These are phyloP conservation scores for Python bivittatus DNA, from an alignment of 2,113 vertebrate species.

Conservation along the genomic window DNA sequence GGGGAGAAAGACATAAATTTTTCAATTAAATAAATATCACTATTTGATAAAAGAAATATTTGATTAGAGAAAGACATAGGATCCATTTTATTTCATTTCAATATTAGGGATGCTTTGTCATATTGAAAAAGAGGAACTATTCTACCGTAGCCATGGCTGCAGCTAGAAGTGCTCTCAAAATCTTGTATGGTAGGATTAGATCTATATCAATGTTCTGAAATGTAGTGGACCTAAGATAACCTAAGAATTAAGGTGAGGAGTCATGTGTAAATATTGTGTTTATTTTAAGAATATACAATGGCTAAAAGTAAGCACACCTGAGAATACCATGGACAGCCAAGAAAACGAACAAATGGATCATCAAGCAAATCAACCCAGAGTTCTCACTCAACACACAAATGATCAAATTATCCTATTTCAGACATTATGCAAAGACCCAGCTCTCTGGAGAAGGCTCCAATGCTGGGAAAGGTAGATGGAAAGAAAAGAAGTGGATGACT, in stretches of 20 bases:
- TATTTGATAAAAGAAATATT: neutral
- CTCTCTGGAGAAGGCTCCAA: neutral
- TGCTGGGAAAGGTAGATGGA: neutral
- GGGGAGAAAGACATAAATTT: accelerated
- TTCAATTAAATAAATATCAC: neutral
- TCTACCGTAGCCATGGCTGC: neutral
- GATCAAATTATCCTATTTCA: neutral
- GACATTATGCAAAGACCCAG: neutral
- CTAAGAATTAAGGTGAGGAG: neutral
- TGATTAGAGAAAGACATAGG: neutral
- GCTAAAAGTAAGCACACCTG: neutral
- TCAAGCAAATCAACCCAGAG: neutral
- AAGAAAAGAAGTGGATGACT: neutral
- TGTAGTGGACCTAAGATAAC: neutral
- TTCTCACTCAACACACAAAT: neutral
- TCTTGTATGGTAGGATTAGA: neutral
- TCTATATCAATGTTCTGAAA: neutral
- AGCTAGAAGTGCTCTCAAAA: neutral
- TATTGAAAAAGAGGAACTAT: neutral
- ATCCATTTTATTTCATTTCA: neutral
- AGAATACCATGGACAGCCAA: neutral
- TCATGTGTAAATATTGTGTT: neutral
- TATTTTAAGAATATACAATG: conserved; percentile 1
- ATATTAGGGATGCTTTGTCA: neutral
- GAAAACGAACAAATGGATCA: neutral